phyloP scores from a whole-genome alignment of 2,797 vertebrate genomes.

The Potorous gilbertii region DNA sequence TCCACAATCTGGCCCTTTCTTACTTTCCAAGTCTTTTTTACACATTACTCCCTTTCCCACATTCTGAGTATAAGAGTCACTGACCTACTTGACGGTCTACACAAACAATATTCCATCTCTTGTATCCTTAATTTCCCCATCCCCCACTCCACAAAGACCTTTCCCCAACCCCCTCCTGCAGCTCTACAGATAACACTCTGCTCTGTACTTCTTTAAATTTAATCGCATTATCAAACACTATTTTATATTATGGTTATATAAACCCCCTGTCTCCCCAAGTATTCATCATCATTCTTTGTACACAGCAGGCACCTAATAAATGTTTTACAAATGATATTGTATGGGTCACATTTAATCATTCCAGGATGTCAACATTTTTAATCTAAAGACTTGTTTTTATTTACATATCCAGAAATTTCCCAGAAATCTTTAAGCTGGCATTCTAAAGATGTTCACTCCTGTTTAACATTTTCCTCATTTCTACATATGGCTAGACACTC shows the following conservation, averaged over 20 bases:
- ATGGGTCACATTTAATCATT: background rate
- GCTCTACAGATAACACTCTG: background rate
- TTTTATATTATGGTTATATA: background rate
- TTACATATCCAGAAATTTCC: constrained; percentile 2
- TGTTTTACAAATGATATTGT: background rate
- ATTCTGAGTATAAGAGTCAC: background rate
- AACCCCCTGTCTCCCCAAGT: background rate
- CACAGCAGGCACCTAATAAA: background rate
- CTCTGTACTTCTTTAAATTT: background rate
- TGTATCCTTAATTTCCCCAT: background rate
- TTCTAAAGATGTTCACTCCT: constrained; percentile 44
- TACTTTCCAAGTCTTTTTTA: background rate
- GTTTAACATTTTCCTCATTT: background rate
- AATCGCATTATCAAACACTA: background rate
- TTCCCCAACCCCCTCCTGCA: background rate
- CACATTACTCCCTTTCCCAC: background rate
- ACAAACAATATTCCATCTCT: background rate
- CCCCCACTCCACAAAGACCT: background rate
- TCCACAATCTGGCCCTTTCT: background rate
- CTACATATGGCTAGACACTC: background rate
- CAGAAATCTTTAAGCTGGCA: constrained; percentile 10
- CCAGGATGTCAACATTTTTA: background rate
- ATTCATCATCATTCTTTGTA: background rate
- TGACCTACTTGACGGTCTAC: background rate
- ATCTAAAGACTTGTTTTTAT: constrained; percentile 38